phyloP scores from a whole-genome alignment of 23 tunicate genomes.

The Aplidium turbinatum region DNA sequence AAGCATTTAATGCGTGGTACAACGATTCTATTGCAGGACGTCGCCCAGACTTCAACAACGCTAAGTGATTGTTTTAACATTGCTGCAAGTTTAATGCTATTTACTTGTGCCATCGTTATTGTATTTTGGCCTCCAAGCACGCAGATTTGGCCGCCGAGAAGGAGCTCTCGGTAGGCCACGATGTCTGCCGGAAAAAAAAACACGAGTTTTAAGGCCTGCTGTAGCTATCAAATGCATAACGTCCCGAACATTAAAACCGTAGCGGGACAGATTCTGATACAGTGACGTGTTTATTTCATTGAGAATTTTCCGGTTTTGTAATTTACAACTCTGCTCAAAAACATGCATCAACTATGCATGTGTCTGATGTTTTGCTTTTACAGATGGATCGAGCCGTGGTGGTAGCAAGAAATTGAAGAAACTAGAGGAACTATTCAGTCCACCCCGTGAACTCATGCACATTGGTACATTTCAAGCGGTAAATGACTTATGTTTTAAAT shows the following conservation, averaged over 20 bases:
- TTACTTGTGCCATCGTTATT: too few species aligned
- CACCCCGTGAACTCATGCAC: constrained; percentile 79
- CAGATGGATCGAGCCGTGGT: neutral
- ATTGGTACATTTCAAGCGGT: constrained; percentile 72
- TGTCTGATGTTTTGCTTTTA: neutral
- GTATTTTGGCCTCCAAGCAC: too few species aligned
- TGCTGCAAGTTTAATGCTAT: too few species aligned
- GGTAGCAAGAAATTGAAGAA: constrained; percentile 41
- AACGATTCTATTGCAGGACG: too few species aligned
- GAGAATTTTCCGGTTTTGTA: neutral
- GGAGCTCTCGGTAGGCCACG: too few species aligned
- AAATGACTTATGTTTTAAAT: constrained; percentile 1
- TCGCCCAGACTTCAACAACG: too few species aligned
- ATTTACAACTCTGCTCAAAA: neutral
- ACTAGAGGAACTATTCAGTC: constrained; percentile 82
- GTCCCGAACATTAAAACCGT: neutral
- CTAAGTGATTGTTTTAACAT: too few species aligned
- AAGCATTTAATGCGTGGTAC: too few species aligned
- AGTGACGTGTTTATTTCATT: neutral
- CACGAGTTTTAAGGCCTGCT: too few species aligned
- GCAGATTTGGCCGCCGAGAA: too few species aligned
- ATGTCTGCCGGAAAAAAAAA: too few species aligned
- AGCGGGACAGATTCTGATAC: neutral
- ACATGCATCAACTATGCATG: neutral
- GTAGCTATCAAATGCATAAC: too few species aligned